Evolutionary conservation across 2,113 vertebrate genomes (phyloP).

Genomic region (Leuciscus idus): DNA sequence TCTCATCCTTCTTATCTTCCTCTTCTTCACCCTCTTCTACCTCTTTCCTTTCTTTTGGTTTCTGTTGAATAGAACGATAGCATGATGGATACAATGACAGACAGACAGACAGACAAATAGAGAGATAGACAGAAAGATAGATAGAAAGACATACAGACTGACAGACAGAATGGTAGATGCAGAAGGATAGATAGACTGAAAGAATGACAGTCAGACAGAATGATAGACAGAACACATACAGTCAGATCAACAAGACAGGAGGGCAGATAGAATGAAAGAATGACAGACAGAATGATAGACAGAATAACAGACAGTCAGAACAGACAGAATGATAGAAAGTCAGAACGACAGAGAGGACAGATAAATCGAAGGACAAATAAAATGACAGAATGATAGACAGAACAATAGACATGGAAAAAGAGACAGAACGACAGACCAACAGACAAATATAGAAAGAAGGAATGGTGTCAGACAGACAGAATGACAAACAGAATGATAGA

Average conservation of each 20-base stretch:
- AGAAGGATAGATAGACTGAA: not conserved
- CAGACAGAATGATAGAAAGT: not conserved
- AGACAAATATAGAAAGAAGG: not conserved
- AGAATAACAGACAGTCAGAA: not conserved
- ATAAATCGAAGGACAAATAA: not conserved
- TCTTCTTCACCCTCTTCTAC: conserved; percentile 76
- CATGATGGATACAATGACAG: not conserved
- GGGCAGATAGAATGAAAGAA: not conserved
- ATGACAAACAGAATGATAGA: not conserved
- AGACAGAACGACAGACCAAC: not conserved
- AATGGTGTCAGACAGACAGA: not conserved
- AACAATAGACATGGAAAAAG: not conserved
- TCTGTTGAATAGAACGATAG: conserved; percentile 57
- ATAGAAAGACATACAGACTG: not conserved
- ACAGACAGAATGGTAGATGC: not conserved
- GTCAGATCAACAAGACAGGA: not conserved
- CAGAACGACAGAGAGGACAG: not conserved
- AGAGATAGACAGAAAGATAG: not conserved
- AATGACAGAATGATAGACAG: not conserved
- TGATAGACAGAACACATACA: not conserved
- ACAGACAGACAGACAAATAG: not conserved
- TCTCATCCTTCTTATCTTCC: conserved; percentile 68
- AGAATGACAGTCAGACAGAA: not conserved
- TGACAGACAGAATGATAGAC: not conserved
- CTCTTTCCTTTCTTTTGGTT: conserved; percentile 60